A percentile compares a stretch with the other conserved stretches of the same genome.
Conservation (phyloP, 2,888 invertebrate genomes). For the Pedicia rivosa region DNA sequence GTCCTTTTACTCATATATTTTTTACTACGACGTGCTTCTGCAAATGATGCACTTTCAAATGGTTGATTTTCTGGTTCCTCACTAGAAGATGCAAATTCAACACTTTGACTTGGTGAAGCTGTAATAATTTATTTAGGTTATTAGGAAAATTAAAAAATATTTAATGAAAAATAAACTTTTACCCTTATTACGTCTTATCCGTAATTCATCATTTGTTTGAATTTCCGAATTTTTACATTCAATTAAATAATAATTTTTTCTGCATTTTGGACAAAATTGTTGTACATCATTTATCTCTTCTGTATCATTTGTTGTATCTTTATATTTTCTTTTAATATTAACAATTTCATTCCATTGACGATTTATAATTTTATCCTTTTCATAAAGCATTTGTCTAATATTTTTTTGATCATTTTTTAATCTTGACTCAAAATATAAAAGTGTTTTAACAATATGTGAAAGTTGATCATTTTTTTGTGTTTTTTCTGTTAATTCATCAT, state of each 20-base stretch:
- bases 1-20: conserved; percentile 31
- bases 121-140: too few relatives aligned
- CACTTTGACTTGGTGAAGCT: conserved; percentile 5
- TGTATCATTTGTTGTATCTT: conserved; percentile 10
- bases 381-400: conserved; percentile 25
- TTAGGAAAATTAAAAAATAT: background rate
- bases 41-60: conserved; percentile 17
- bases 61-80: conserved; percentile 22
- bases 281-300: conserved; percentile 13
- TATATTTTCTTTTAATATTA: conserved; percentile 20
- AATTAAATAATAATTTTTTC: conserved; percentile 28
- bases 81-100: conserved; percentile 28
- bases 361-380: conserved; percentile 19
- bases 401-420: conserved; percentile 28
- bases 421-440: conserved; percentile 28
- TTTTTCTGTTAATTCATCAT: conserved; percentile 27
- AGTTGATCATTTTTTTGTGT: conserved; percentile 26
- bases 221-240: conserved; percentile 23
- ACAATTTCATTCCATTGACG: conserved; percentile 20
- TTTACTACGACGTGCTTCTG: conserved; percentile 28
- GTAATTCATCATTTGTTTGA: conserved; percentile 19
- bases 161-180: background rate
- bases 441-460: conserved; percentile 27
- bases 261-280: conserved; percentile 29
- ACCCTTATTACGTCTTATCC: background rate